Base-by-base conservation (phyloP, 2,797 vertebrate species). In the Tauraco hartlaubi region DNA sequence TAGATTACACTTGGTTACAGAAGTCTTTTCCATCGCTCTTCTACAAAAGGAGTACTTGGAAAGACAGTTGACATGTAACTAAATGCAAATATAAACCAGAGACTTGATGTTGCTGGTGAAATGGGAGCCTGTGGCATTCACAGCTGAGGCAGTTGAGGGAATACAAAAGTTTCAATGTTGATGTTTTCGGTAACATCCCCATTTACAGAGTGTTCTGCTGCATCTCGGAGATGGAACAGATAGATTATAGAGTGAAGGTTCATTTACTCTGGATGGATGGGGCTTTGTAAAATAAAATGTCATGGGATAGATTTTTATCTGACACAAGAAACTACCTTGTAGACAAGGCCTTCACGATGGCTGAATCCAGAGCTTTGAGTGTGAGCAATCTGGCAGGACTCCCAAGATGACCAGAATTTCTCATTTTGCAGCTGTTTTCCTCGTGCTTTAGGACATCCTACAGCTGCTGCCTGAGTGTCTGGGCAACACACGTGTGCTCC, bases 181-280 rank as follows among this genome's bases (percentile, higher is more conserved):
- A 41, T 93, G 35, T 66, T 80, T 95, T 96, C 19, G 6, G 52
- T 90, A 73, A 63, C 16, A 6, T 63, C 63, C n/a, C 35, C 9
- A 2, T 62, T 52, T 85, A 43, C 82, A 23, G 69, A 46, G 56
- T 35, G 15, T 68, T 78, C 44, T 68, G 62, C 49, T 54, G 58
- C 20, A 2, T 72, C 17, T 76, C 41, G 54, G 48, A 82, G 90
- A 48, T 3, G 6, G 73, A 66, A 43, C 56, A 28, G 74, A 74
- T 11, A 84, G 73, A 83, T 85, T 78, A 75, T 33, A 77, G 92
- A 94, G 49, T 68, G 41, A 82, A 48, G 83, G 41, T 58, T 93
- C 67, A 58, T 94, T 95, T 86, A 37, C 64, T 75, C 3, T 29
- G 56, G 75, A 91, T 84, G 75, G 49, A 94, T 96, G 91, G 75